Conservation (phyloP, 2,113 vertebrate genomes). For the Dipodomys ordii region DNA sequence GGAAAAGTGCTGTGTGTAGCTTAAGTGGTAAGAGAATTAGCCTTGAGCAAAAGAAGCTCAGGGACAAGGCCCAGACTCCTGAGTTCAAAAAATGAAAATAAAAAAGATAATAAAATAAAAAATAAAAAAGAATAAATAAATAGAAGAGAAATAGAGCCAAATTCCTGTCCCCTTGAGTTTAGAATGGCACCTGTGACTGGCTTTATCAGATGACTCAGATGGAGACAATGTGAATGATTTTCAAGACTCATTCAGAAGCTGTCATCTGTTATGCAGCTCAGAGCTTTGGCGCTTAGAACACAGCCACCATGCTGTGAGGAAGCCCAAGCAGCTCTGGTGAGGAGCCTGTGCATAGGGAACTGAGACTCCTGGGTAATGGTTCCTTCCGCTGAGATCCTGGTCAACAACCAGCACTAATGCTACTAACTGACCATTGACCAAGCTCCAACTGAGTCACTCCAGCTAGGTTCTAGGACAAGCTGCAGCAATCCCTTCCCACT, state of each 20-base stretch:
- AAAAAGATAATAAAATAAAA: no score
- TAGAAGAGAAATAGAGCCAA: neutral
- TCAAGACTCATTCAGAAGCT: neutral
- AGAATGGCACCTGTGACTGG: neutral
- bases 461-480: no score
- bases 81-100: no score
- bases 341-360: neutral
- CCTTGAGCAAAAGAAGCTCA: no score
- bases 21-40: no score
- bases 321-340: neutral
- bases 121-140: no score
- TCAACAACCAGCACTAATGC: neutral
- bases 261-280: neutral
- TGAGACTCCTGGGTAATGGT: neutral
- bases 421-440: neutral
- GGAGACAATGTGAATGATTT: neutral
- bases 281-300: neutral
- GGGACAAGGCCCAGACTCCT: no score
- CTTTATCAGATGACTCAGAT: neutral
- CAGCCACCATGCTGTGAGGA: neutral
- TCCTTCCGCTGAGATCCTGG: fast-evolving
- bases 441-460: neutral
- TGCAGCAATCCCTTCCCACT: neutral
- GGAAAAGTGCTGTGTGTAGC: no score
- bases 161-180: neutral